A percentile compares a stretch with the other conserved stretches of the same genome.
Conservation (phyloP, 1,140 invertebrate genomes). For the Dendrolimus kikuchii region DNA sequence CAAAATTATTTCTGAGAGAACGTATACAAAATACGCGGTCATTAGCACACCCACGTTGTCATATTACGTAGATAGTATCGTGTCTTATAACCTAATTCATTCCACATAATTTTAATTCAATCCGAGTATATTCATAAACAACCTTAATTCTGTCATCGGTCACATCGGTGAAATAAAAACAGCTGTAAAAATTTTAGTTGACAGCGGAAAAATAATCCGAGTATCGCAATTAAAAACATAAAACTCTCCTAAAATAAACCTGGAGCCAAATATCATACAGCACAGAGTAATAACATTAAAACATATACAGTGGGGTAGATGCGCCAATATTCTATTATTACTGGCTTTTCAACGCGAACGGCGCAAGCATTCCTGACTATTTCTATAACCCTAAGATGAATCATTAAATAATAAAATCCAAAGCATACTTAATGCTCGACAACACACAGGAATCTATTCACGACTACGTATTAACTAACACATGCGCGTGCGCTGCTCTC, state of each 20-base stretch:
- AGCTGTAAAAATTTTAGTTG: conserved; percentile 61
- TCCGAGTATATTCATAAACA: conserved; percentile 55
- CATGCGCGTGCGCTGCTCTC: conserved; percentile 26
- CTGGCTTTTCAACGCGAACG: conserved; percentile 66
- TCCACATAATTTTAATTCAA: conserved; percentile 44
- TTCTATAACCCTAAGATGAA: conserved; percentile 71
- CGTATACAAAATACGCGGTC: conserved; percentile 19
- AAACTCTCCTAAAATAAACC: conserved; percentile 66
- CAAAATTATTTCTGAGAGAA: conserved; percentile 16
- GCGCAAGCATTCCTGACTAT: conserved; percentile 67
- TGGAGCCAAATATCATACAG: conserved; percentile 54
- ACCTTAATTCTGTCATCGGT: conserved; percentile 64
- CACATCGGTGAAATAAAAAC: conserved; percentile 53
- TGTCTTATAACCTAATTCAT: conserved; percentile 51
- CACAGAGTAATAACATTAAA: conserved; percentile 66
- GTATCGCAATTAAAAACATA: conserved; percentile 68
- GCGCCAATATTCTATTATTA: conserved; percentile 72
- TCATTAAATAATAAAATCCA: conserved; percentile 72
- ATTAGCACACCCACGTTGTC: conserved; percentile 23
- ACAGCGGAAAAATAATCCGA: conserved; percentile 54
- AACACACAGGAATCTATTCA: conserved; percentile 53
- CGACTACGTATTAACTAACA: conserved; percentile 45
- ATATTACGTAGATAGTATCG: conserved; percentile 35
- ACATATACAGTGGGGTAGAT: conserved; percentile 66
- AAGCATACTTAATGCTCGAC: conserved; percentile 69